Evolutionary conservation across 2,888 invertebrate species (phyloP).

Genomic region (Drosophila barbarae): DNA sequence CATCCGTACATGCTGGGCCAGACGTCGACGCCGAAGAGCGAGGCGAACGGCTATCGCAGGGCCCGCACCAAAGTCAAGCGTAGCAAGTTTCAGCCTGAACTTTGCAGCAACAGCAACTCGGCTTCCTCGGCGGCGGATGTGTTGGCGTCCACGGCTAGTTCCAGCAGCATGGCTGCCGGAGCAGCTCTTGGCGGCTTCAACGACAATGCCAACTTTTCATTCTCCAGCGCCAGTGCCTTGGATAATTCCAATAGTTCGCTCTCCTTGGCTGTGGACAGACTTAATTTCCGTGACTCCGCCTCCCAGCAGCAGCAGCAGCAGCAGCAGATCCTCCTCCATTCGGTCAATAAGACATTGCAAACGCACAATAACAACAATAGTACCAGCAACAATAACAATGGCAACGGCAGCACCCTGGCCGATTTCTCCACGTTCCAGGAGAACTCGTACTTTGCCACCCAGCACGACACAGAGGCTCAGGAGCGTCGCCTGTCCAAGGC

Average conservation of each 20-base stretch:
- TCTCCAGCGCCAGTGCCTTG: slow-evolving; percentile 74
- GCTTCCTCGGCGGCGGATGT: slow-evolving; percentile 71
- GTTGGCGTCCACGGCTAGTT: slow-evolving; percentile 31
- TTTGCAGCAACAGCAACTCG: slow-evolving; percentile 76
- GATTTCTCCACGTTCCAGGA: slow-evolving; percentile 79
- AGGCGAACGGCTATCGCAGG: slow-evolving; percentile 44
- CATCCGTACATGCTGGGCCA: slow-evolving; percentile 76
- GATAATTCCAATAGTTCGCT: slow-evolving; percentile 78
- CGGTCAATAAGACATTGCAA: slow-evolving; percentile 45
- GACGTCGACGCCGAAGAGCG: slow-evolving; percentile 77
- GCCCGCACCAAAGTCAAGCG: slow-evolving; percentile 69
- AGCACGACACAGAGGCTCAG: slow-evolving; percentile 78
- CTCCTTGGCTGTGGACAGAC: slow-evolving; percentile 74
- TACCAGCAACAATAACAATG: slow-evolving; percentile 41
- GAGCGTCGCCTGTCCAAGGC: slow-evolving; percentile 78
- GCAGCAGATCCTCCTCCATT: slow-evolving; percentile 10
- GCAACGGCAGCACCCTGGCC: slow-evolving; percentile 56
- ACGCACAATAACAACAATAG: slow-evolving; percentile 52
- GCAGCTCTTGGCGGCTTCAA: slow-evolving; percentile 60
- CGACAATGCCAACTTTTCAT: slow-evolving; percentile 77
- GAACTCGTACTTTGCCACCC: slow-evolving; percentile 79
- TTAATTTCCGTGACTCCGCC: slow-evolving; percentile 74
- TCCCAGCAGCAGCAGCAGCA: slow-evolving; percentile 35
- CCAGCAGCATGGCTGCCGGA: slow-evolving; percentile 18
- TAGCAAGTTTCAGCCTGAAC: slow-evolving; percentile 60